Evolutionary conservation across 2,797 vertebrate species (phyloP), one percentile per base, ranked within the genome.

Genomic region (Leptodactylus fallax): DNA sequence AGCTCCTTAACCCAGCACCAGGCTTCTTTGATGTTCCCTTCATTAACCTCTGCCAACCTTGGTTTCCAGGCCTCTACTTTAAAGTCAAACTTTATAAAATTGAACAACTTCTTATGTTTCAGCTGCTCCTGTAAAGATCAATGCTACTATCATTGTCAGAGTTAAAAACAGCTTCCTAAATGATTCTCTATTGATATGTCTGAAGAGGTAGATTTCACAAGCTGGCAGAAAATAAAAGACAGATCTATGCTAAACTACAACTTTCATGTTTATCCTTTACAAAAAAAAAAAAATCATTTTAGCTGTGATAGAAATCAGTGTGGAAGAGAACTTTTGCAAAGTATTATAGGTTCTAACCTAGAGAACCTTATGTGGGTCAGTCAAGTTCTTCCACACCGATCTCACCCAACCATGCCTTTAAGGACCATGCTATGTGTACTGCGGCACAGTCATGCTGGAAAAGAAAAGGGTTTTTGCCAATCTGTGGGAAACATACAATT

Each of bases 1-100:
- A 96, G 93, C 10, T 86, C 85, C 92, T 95, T 93, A 88, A 96
- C 88, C 96, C 96, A 96, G 84, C 91, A 91, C 88, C 92, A 92
- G 85, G 95, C 95, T 82, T 93, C 91, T 72, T 94, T 90, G 91
- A 96, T 91, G 91, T 90, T 94, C 55, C 92, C 83, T 90, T 96
- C 94, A 92, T 93, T 94, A 90, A 95, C 92, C 88, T 94, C 94
- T 90, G 89, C 89, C 90, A 96, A 93, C 90, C 93, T 94, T 83
- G 93, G 91, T 90, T 56, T 91, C 96, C 96, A 96, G 0, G 94
- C 91, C 58, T 91, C 90, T 72, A 92, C 95, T 83, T 94, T 92
- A 51, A 91, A 92, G 86, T 94, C 94, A 90, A 96, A 96, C 51
- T 94, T 94, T 90, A 96, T 93, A 55, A 96, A 94, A 90, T 96